phyloP scores from a whole-genome alignment of 64 coral and sea anemone genomes.

The Orbicella faveolata region DNA sequence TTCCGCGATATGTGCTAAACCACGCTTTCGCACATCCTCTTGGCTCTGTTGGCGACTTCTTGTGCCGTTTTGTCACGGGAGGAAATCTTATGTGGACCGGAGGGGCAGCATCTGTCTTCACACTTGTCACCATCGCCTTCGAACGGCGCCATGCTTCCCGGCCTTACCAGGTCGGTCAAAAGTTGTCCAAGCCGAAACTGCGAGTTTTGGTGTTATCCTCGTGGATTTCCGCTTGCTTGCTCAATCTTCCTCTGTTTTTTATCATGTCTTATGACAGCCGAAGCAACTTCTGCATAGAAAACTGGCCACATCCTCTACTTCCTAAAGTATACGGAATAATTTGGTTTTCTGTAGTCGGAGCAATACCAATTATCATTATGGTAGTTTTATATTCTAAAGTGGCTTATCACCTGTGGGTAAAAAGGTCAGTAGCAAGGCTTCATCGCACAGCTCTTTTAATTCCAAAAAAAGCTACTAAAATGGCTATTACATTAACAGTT shows the following conservation, averaged over 20 bases:
- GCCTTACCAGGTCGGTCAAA: neutral
- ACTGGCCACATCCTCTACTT: conserved; percentile 2
- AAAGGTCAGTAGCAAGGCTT: neutral
- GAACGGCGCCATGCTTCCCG: conserved; percentile 9
- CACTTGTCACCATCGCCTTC: conserved; percentile 25
- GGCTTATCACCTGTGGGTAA: conserved; percentile 19
- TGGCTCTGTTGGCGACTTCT: neutral
- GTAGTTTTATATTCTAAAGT: conserved; percentile 15
- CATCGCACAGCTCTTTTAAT: conserved; percentile 12
- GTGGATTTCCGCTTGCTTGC: conserved; percentile 7
- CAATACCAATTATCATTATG: neutral
- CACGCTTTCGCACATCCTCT: neutral
- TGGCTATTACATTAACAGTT: conserved; percentile 52
- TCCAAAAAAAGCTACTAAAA: conserved; percentile 52
- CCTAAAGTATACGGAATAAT: conserved; percentile 25
- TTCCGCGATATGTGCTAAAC: conserved; percentile 20
- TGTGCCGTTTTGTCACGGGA: conserved; percentile 35
- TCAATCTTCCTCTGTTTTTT: conserved; percentile 33
- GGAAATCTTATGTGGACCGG: conserved; percentile 45
- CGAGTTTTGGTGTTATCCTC: neutral
- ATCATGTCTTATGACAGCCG: conserved; percentile 24
- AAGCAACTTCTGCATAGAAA: conserved; percentile 33
- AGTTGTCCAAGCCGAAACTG: neutral
- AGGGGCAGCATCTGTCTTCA: conserved; percentile 23
- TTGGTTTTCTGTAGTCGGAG: conserved; percentile 20